Evolutionary conservation across 2,797 vertebrate genomes (phyloP), one percentile per base, ranked within the genome.

Genomic region (Scyliorhinus canicula): DNA sequence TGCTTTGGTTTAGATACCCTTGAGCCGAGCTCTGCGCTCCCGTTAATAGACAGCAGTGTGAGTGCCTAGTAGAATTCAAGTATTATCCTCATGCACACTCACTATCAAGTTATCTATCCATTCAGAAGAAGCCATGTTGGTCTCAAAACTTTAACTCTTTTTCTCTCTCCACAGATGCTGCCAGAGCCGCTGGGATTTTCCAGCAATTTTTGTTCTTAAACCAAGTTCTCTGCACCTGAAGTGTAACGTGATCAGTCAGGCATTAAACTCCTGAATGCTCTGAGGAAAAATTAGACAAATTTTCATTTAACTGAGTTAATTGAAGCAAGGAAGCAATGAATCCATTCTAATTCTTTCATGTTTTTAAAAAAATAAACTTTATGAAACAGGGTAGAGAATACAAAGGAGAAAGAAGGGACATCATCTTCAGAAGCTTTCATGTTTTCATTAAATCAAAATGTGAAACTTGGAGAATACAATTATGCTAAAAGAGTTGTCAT

Each of bases 381-480:
- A 19, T n/a, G 50, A 69, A 74, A 94, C 40, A 71, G 12, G 26
- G 47, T 71, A 69, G 44, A 65, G 60, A 94, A 69, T 44, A 50
- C 50, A 52, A 19, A 71, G 67, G 65, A 24, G 4, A 69, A 93
- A 93, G 65, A 71, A n/a, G 47, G 19, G 50, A 19, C 6, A 74
- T 94, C 93, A 50, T 94, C 93, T 94, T 52, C 65, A 74, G 65
- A 94, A 71, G 44, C 67, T 69, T 65, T 74, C 67, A 94, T 74
- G 50, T 52, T 71, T 94, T 71, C 44, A 94, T 74, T 94, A 71
- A 94, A 69, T 94, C 67, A 69, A 74, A 94, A 74, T 31, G 28
- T 93, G 60, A 69, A 93, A 93, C 91, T 74, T 94, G 47, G 67
- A 94, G 67, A 71, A 71, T n/a, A 94, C 47, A 74, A 94, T 94